Evolutionary conservation across 2,113 vertebrate species (phyloP).

Genomic region (Prionailurus viverrinus): DNA sequence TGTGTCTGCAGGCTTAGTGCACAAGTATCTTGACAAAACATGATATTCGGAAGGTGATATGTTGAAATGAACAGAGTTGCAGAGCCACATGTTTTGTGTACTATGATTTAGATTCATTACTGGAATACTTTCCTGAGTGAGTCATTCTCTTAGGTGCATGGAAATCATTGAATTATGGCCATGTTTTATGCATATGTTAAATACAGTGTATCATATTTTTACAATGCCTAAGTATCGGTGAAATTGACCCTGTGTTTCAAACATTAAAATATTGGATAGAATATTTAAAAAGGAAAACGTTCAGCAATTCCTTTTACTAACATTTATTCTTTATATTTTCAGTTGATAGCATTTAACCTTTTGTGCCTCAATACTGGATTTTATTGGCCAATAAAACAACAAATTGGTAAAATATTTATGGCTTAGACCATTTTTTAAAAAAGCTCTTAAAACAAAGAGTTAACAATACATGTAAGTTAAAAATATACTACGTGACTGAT

Average conservation of each 20-base stretch:
- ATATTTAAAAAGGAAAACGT: neutral
- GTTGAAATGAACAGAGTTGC: neutral
- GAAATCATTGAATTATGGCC: neutral
- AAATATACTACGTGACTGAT: neutral
- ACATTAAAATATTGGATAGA: neutral
- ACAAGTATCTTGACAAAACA: neutral
- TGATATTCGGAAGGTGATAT: neutral
- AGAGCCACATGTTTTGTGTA: neutral
- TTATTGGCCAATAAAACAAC: neutral
- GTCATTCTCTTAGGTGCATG: neutral
- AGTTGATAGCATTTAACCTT: neutral
- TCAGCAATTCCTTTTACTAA: neutral
- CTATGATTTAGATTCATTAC: neutral
- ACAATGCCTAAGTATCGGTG: neutral
- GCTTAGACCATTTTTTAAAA: neutral
- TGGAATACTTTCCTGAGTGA: conserved; percentile 5
- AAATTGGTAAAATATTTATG: neutral
- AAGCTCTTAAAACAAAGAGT: conserved; percentile 29
- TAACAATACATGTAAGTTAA: neutral
- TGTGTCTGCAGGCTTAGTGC: neutral
- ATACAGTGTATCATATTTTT: neutral
- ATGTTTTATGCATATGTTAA: neutral
- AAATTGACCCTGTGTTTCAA: conserved; percentile 25
- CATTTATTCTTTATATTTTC: conserved; percentile 46
- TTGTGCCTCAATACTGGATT: neutral